Evolutionary conservation across 2,113 vertebrate genomes (phyloP).

Genomic region (Chascanopsetta lugubris): DNA sequence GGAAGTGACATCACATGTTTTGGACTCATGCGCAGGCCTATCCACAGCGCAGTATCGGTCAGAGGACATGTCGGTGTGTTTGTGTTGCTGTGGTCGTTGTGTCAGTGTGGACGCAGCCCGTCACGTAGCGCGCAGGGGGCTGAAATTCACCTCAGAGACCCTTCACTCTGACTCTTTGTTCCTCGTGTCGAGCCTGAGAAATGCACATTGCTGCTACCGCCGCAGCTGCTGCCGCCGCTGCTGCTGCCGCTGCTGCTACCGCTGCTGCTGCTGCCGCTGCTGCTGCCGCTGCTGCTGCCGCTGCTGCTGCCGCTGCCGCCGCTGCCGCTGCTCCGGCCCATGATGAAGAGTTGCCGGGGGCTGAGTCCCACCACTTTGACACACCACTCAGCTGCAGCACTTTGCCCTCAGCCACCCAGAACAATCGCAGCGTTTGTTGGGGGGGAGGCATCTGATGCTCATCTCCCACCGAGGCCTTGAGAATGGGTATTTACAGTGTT

Average conservation of each 20-base stretch:
- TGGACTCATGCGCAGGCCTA: too few relatives aligned
- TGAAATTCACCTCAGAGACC: constrained; percentile 15
- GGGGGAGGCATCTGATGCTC: constrained; percentile 39
- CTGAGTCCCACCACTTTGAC: constrained; percentile 36
- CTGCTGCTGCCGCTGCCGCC: too few relatives aligned
- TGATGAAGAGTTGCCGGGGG: constrained; percentile 15
- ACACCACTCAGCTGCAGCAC: constrained; percentile 23
- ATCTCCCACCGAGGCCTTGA: constrained; percentile 12
- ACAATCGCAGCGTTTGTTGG: constrained; percentile 41
- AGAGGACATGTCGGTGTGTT: neutral
- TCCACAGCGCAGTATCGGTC: too few relatives aligned
- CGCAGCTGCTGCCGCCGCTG: too few relatives aligned
- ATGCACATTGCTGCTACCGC: constrained; percentile 10
- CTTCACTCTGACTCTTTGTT: neutral
- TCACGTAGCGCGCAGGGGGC: neutral
- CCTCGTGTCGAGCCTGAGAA: neutral
- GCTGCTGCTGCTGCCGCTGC: too few relatives aligned
- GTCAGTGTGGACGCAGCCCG: neutral
- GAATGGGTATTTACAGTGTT: constrained; percentile 17
- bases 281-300: too few relatives aligned
- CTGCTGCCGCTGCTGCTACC: too few relatives aligned
- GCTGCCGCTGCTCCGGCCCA: neutral
- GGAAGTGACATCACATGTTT: neutral
- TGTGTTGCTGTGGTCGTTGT: neutral
- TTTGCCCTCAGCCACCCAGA: constrained; percentile 29